A percentile compares a stretch with the other conserved stretches of the same genome.
Conservation (phyloP, 1,140 invertebrate genomes). For the Drosophila yakuba region DNA sequence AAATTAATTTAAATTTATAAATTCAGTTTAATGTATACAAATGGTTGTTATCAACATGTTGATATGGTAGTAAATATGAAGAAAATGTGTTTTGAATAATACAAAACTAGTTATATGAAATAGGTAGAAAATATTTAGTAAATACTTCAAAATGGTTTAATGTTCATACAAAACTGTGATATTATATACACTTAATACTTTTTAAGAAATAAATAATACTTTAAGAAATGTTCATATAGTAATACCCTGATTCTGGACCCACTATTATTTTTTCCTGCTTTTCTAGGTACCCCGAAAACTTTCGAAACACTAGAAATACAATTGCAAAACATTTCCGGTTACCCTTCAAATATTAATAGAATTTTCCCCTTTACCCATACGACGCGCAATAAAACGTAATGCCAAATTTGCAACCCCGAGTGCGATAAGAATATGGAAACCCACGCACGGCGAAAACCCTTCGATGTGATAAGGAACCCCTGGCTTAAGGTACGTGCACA, state of each 20-base stretch:
- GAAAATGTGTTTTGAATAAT: background rate
- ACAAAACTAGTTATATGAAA: background rate
- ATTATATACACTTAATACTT: too few species aligned
- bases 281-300: background rate
- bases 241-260: too few species aligned
- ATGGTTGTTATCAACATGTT: background rate
- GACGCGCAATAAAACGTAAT: conserved; percentile 38
- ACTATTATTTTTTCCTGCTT: background rate
- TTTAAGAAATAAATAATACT: too few species aligned
- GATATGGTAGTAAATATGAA: too few species aligned
- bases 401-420: conserved; percentile 33
- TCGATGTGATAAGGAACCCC: conserved; percentile 26
- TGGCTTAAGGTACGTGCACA: conserved; percentile 25
- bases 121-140: background rate
- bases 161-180: too few species aligned
- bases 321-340: conserved; percentile 11
- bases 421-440: conserved; percentile 2
- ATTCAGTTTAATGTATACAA: background rate
- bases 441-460: conserved; percentile 32
- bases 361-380: conserved; percentile 22
- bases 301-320: background rate
- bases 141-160: too few species aligned
- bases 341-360: conserved; percentile 46
- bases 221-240: too few species aligned
- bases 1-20: too few species aligned